These are phyloP conservation scores for Dicyrtomina minuta DNA, from an alignment of 2,888 invertebrate genomes.

Conservation along the genomic window DNA sequence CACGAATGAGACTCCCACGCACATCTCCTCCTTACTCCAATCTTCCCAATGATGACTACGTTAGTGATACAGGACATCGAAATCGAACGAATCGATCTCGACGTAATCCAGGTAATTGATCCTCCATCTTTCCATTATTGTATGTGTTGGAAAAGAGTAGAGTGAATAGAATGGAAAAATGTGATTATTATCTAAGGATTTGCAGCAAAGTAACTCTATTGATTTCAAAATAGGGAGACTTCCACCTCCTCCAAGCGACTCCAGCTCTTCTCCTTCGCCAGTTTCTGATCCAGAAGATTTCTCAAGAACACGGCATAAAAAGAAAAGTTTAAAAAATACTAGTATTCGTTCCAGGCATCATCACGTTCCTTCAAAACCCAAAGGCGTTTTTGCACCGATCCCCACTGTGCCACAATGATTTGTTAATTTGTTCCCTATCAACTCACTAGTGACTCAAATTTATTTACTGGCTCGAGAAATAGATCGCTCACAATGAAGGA, in stretches of 20 bases:
- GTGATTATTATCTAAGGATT: constrained; percentile 16
- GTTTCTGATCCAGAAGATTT: constrained; percentile 53
- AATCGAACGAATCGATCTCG: constrained; percentile 49
- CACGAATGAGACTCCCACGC: constrained; percentile 54
- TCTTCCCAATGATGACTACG: constrained; percentile 52
- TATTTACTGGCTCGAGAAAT: constrained; percentile 45
- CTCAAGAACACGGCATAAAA: constrained; percentile 48
- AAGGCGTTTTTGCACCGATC: constrained; percentile 53
- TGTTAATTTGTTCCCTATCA: constrained; percentile 51
- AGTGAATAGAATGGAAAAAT: constrained; percentile 1
- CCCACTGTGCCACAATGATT: constrained; percentile 52
- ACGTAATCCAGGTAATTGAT: constrained; percentile 46
- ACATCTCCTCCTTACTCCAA: constrained; percentile 52
- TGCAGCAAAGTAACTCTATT: constrained; percentile 7
- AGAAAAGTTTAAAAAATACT: constrained; percentile 49
- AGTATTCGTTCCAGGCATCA: constrained; percentile 49
- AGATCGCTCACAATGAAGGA: constrained; percentile 53
- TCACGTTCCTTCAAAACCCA: constrained; percentile 42
- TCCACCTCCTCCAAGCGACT: constrained; percentile 50
- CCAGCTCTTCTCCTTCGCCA: constrained; percentile 51
- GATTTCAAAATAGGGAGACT: constrained; percentile 37
- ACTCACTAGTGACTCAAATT: constrained; percentile 49
- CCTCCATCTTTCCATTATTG: background rate
- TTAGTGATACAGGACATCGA: constrained; percentile 51
- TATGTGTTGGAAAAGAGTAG: background rate